Evolutionary conservation across 35 echinoderm and acorn worm species (phyloP).

Genomic region (Anneissia japonica): DNA sequence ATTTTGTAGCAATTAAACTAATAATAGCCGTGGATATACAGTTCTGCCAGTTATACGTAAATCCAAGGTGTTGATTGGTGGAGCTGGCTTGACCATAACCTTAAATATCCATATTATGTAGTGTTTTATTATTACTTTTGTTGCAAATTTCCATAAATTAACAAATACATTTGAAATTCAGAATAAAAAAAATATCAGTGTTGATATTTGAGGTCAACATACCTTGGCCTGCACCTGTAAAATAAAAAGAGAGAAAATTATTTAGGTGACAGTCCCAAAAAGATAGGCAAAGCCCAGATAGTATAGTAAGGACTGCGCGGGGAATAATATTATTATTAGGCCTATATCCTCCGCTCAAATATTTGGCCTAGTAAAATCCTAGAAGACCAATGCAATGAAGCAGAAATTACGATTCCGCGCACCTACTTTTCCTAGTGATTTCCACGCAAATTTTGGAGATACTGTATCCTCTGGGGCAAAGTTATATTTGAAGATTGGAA

Average conservation of each 20-base stretch:
- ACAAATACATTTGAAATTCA: background rate
- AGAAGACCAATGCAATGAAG: too few relatives aligned
- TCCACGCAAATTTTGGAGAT: too few relatives aligned
- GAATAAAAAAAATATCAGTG: background rate
- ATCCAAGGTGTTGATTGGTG: background rate
- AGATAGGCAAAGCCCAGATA: too few relatives aligned
- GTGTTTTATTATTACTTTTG: background rate
- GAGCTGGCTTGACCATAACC: background rate
- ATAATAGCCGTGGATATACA: background rate
- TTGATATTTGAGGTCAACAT: background rate
- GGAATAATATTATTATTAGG: background rate
- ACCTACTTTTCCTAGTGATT: too few relatives aligned
- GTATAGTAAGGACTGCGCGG: too few relatives aligned
- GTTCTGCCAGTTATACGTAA: background rate
- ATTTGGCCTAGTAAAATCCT: background rate
- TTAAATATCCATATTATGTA: background rate
- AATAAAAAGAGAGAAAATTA: background rate
- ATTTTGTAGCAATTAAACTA: background rate
- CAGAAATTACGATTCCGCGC: too few relatives aligned
- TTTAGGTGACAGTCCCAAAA: too few relatives aligned
- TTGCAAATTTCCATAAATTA: background rate
- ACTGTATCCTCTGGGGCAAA: too few relatives aligned
- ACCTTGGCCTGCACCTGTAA: slow-evolving; percentile 33
- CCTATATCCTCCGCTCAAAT: background rate
- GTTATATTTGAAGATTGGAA: too few relatives aligned